These are phyloP conservation scores for Corythornis cristatus DNA, from an alignment of 2,113 vertebrate genomes.

Conservation along the genomic window DNA sequence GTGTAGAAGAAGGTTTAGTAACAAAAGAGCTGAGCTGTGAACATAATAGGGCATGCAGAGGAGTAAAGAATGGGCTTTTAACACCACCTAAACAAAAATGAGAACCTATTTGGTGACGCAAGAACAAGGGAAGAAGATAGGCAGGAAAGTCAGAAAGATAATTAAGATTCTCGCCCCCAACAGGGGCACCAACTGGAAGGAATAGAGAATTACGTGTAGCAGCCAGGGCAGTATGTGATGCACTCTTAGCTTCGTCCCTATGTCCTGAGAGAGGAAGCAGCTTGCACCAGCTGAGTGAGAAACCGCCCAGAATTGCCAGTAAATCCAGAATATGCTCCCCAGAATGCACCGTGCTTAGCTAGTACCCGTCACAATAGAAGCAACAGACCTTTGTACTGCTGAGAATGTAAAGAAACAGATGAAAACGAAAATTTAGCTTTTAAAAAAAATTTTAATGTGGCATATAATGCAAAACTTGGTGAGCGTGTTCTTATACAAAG, in stretches of 20 bases:
- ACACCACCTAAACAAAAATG: not conserved
- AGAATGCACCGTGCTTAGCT: not conserved
- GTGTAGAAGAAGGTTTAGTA: not conserved
- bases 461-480: not conserved
- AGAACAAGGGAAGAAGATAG: not conserved
- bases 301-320: not conserved
- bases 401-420: not conserved
- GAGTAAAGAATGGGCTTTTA: not conserved
- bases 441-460: not conserved
- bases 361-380: not conserved
- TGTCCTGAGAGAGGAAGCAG: not conserved
- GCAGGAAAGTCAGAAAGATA: not conserved
- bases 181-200: not conserved
- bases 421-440: not conserved
- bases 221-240: not conserved
- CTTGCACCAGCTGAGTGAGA: not conserved
- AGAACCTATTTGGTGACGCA: not conserved
- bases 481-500: not conserved
- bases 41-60: not conserved
- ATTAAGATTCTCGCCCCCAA: not conserved
- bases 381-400: not conserved
- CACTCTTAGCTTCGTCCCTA: not conserved
- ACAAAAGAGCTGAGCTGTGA: not conserved
- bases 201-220: not conserved
- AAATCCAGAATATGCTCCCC: not conserved